A percentile compares a stretch with the other conserved stretches of the same genome.
These are phyloP conservation scores for Ophthalmolycus amberensis DNA, from an alignment of 2,113 vertebrate genomes.

Conservation along the genomic window DNA sequence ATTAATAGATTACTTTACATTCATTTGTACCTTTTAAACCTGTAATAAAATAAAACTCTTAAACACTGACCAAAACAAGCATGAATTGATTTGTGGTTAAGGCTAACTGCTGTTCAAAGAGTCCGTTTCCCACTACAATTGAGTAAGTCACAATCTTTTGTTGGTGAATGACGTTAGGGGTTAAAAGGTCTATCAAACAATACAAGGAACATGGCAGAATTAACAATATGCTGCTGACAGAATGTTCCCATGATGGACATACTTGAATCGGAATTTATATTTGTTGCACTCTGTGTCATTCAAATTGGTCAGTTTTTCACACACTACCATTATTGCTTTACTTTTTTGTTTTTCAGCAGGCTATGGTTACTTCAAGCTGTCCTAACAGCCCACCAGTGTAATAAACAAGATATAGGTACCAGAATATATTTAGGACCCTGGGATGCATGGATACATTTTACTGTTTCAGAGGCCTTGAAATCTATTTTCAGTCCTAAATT, in stretches of 20 bases:
- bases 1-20: neutral
- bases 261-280: slow-evolving; percentile 47
- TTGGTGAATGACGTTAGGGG: slow-evolving; percentile 48
- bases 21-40: neutral
- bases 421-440: neutral
- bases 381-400: neutral
- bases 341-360: slow-evolving; percentile 10
- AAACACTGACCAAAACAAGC: neutral
- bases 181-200: slow-evolving; percentile 71
- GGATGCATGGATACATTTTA: neutral
- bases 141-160: slow-evolving; percentile 34
- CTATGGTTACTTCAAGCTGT: neutral
- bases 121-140: neutral
- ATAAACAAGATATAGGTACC: slow-evolving; percentile 2
- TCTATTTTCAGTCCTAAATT: neutral
- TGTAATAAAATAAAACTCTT: neutral
- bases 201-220: slow-evolving; percentile 53
- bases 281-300: slow-evolving; percentile 11
- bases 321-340: neutral
- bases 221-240: slow-evolving; percentile 53
- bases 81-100: neutral
- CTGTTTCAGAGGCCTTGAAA: neutral
- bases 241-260: slow-evolving; percentile 28
- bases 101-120: neutral
- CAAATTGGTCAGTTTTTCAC: slow-evolving; percentile 6